These are phyloP conservation scores for Lophius piscatorius DNA, from an alignment of 2,113 vertebrate species.

Conservation along the genomic window DNA sequence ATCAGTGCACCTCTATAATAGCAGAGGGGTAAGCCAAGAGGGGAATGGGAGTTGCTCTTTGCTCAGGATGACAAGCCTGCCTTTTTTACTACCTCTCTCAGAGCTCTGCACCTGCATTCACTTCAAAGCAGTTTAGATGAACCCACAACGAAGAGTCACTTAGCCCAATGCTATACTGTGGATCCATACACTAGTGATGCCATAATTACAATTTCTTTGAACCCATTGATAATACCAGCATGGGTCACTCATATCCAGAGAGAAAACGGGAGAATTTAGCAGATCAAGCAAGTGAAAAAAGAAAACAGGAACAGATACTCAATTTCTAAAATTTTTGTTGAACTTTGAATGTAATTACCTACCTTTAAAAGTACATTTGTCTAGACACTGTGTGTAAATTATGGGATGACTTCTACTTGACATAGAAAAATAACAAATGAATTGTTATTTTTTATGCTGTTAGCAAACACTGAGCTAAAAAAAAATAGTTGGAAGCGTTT, in stretches of 20 bases:
- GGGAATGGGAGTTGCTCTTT: conserved; percentile 40
- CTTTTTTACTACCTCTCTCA: conserved; percentile 39
- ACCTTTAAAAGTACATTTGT: conserved; percentile 21
- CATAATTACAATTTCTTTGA: conserved; percentile 35
- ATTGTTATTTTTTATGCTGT: too few relatives aligned
- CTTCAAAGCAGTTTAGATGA: conserved; percentile 37
- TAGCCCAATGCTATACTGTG: conserved; percentile 7
- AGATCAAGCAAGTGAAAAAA: too few relatives aligned
- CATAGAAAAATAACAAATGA: too few relatives aligned
- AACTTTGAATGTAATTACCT: conserved; percentile 42
- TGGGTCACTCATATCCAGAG: conserved; percentile 38
- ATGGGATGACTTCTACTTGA: conserved; percentile 32
- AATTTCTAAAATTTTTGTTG: conserved; percentile 19
- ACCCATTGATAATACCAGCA: conserved; percentile 45
- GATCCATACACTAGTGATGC: conserved; percentile 25
- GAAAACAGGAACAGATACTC: too few relatives aligned
- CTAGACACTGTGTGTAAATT: conserved; percentile 3
- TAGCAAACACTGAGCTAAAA: conserved; percentile 26
- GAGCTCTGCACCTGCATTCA: conserved; percentile 24
- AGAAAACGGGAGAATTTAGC: conserved; percentile 45
- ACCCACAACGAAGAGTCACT: too few relatives aligned
- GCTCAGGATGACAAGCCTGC: conserved; percentile 40
- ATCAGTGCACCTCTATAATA: too few relatives aligned
- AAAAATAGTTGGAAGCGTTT: conserved; percentile 12
- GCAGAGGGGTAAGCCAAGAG: conserved; percentile 40